Conservation (phyloP, 2,797 vertebrate species). For the Gobio occitaniae region DNA sequence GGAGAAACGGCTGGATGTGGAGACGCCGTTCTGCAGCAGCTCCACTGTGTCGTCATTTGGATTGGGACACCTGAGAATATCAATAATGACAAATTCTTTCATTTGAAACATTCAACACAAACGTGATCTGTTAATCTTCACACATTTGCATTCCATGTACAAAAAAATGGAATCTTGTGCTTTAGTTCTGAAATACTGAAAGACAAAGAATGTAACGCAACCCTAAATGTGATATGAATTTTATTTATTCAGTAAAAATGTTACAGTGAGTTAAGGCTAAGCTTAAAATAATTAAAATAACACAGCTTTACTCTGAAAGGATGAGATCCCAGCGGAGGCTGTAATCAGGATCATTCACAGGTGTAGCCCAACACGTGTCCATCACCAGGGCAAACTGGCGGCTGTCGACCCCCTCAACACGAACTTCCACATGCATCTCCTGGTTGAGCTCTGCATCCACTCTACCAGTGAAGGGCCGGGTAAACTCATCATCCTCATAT, state of each 20-base stretch:
- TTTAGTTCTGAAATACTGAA: not conserved
- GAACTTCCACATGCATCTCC: constrained; percentile 69
- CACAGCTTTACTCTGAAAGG: constrained; percentile 59
- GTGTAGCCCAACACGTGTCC: constrained; percentile 71
- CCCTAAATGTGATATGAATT: not conserved
- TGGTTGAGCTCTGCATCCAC: constrained; percentile 52
- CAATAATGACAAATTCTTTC: not conserved
- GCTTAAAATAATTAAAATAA: not conserved
- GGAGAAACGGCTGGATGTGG: no score
- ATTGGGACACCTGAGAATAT: not conserved
- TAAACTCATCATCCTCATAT: constrained; percentile 67
- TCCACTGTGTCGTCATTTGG: no score
- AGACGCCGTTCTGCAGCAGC: no score
- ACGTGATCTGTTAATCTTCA: no score
- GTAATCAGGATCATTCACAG: constrained; percentile 50
- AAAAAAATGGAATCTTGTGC: not conserved
- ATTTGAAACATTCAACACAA: no score
- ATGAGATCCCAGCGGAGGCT: constrained; percentile 72
- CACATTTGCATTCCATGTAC: no score
- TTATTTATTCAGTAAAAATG: no score
- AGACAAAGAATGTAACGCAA: not conserved
- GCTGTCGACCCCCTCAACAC: constrained; percentile 65
- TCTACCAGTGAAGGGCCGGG: constrained; percentile 46
- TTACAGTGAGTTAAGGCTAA: not conserved
- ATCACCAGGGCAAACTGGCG: constrained; percentile 69